Percentiles rank a stretch among this genome's conserved stretches.
These are phyloP conservation scores for Arctia plantaginis DNA, from an alignment of 2,888 invertebrate species.

Conservation along the genomic window DNA sequence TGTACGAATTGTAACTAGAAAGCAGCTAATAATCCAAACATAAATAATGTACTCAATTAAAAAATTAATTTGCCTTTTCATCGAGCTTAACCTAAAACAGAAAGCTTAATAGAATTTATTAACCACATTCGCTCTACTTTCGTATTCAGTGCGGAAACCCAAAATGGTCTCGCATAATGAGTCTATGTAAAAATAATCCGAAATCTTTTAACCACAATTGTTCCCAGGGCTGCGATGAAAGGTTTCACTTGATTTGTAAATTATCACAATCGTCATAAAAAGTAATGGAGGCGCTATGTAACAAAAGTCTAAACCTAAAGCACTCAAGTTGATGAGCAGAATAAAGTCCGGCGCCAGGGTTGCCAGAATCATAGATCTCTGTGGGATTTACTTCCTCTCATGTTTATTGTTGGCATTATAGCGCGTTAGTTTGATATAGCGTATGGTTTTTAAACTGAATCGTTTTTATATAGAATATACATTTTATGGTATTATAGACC, in stretches of 20 bases:
- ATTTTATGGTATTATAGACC: background rate
- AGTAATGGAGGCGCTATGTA: constrained; percentile 62
- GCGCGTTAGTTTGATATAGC: constrained; percentile 15
- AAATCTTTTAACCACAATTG: constrained; percentile 39
- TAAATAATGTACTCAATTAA: background rate
- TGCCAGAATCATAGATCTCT: constrained; percentile 51
- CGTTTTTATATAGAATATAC: background rate
- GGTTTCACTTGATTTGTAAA: constrained; percentile 54
- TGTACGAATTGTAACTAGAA: background rate
- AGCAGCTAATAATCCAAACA: background rate
- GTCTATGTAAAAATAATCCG: constrained; percentile 39
- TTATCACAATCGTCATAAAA: constrained; percentile 66
- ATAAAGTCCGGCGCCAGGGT: constrained; percentile 49
- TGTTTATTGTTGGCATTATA: constrained; percentile 20
- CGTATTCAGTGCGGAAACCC: constrained; percentile 16
- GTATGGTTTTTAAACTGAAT: background rate
- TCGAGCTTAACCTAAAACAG: constrained; percentile 4
- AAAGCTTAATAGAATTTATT: constrained; percentile 12
- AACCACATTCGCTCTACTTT: constrained; percentile 7
- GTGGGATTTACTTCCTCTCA: constrained; percentile 40
- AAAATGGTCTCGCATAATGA: constrained; percentile 20
- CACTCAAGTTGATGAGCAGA: constrained; percentile 75
- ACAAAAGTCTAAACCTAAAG: constrained; percentile 48
- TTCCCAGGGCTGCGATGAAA: constrained; percentile 36
- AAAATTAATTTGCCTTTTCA: background rate